Percentiles rank a stretch among this genome's conserved stretches.
These are phyloP conservation scores for Ormyrus labotus DNA, from an alignment of 2,888 invertebrate genomes.

Conservation along the genomic window DNA sequence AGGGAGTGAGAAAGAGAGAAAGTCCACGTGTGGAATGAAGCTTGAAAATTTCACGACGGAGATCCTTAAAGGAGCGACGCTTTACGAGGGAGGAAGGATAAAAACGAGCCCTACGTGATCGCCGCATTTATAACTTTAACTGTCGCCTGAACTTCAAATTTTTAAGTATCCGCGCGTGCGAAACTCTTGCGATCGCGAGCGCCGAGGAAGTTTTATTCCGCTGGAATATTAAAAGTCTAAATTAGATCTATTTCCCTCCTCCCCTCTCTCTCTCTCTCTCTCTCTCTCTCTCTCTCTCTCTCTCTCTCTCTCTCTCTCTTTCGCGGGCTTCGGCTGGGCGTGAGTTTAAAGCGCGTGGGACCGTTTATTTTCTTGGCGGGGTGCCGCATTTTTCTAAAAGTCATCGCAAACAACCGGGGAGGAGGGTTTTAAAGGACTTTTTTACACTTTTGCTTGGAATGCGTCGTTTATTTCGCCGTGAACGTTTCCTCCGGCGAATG, in stretches of 20 bases:
- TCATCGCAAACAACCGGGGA: constrained; percentile 37
- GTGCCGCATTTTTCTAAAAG: constrained; percentile 23
- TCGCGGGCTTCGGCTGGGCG: neutral
- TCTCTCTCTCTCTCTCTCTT: too few relatives aligned
- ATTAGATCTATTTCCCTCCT: constrained; percentile 37
- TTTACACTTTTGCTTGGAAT: constrained; percentile 33
- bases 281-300: neutral
- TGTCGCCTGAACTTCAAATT: constrained; percentile 47
- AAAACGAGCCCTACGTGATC: constrained; percentile 53
- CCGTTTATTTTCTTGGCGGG: constrained; percentile 19
- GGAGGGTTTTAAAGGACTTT: constrained; percentile 38
- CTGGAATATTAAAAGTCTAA: constrained; percentile 54
- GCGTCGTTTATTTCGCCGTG: constrained; percentile 35
- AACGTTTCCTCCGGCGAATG: constrained; percentile 11
- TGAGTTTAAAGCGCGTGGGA: neutral
- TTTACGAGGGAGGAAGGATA: constrained; percentile 43
- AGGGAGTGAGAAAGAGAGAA: neutral
- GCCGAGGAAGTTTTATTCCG: constrained; percentile 38
- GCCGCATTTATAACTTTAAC: constrained; percentile 52
- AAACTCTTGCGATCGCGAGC: constrained; percentile 19
- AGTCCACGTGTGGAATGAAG: constrained; percentile 32
- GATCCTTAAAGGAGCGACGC: constrained; percentile 32
- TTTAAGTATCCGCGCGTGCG: constrained; percentile 39
- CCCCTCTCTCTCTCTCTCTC: neutral
- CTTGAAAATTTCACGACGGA: constrained; percentile 39